Percentiles rank a stretch among this genome's conserved stretches.
Evolutionary conservation across 2,888 invertebrate genomes (phyloP).

Genomic region (Drosophila tripunctata): DNA sequence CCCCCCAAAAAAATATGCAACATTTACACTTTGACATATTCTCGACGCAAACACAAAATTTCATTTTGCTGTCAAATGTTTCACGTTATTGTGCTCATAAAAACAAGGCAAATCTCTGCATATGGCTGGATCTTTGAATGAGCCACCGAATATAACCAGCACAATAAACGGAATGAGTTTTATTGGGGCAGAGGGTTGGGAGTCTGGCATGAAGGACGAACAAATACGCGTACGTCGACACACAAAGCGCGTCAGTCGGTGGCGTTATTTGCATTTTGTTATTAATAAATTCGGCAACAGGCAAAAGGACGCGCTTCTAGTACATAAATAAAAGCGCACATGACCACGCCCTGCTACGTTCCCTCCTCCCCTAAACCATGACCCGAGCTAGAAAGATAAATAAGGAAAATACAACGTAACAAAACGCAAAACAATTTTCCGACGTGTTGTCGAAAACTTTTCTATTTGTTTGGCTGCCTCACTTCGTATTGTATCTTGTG

Average conservation of each 20-base stretch:
- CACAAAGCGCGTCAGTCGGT: constrained; percentile 42
- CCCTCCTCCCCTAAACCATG: background rate
- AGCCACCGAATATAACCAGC: background rate
- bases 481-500: constrained; percentile 3
- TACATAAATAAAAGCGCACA: constrained; percentile 28
- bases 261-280: constrained; percentile 71
- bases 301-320: constrained; percentile 43
- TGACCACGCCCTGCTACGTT: background rate
- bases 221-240: constrained; percentile 27
- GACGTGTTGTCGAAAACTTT: constrained; percentile 50
- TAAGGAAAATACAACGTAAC: constrained; percentile 24
- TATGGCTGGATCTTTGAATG: constrained; percentile 15
- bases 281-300: constrained; percentile 68
- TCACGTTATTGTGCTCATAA: constrained; percentile 52
- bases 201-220: background rate
- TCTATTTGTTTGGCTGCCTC: constrained; percentile 40
- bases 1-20: constrained; percentile 46
- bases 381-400: background rate
- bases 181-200: background rate
- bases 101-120: constrained; percentile 36
- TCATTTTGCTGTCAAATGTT: constrained; percentile 46
- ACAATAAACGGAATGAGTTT: background rate
- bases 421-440: constrained; percentile 48
- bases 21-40: constrained; percentile 61
- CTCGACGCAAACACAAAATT: constrained; percentile 35